Evolutionary conservation across 2,797 vertebrate species (phyloP), one percentile per base, ranked within the genome.

Genomic region (Mormyrus hasselquistii): DNA sequence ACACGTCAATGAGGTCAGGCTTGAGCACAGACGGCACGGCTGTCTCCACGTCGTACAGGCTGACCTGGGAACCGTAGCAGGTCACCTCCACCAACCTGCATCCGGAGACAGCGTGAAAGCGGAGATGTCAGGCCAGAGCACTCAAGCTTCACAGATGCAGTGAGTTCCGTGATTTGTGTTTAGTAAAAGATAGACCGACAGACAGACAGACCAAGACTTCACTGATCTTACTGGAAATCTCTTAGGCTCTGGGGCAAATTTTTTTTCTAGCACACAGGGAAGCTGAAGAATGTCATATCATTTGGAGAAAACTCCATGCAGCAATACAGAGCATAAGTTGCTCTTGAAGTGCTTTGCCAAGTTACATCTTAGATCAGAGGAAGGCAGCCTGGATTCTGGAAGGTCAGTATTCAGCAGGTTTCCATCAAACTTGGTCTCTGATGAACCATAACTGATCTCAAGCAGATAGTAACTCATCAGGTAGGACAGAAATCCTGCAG

Each of bases 1-100:
- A 99, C 99, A 99, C 98, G 62, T 99, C 98, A 5, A 96, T 98
- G 89, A 99, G 97, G 94, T 99, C 98, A 1, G 99, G 98, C 91
- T 99, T 99, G 91, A 99, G 93, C 41, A 99, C 99, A 4, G 98
- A 99, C 49, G 99, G 98, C 91, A 99, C 97, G 0, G 97, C 98
- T 1, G 98, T 99, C 93, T 99, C 98, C 25, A 99, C 97, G 94
- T 99, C 98, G 89, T 99, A 99, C 89, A 99, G 93, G 85, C 98
- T 98, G 90, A 97, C 98, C 93, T 98, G 98, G 90, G 99, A 98
- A 88, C 97, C 98, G 0, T 99, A 99, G 34, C 98, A 94, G 0
- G 98, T 99, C 89, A 99, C 97, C 92, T 99, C 97, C 1, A 99
- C 98, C 95, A 99, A 79, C 93, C 99, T 99, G 92, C 19, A 22